phyloP scores from a whole-genome alignment of 2,888 invertebrate genomes.

The Axea sp. region DNA sequence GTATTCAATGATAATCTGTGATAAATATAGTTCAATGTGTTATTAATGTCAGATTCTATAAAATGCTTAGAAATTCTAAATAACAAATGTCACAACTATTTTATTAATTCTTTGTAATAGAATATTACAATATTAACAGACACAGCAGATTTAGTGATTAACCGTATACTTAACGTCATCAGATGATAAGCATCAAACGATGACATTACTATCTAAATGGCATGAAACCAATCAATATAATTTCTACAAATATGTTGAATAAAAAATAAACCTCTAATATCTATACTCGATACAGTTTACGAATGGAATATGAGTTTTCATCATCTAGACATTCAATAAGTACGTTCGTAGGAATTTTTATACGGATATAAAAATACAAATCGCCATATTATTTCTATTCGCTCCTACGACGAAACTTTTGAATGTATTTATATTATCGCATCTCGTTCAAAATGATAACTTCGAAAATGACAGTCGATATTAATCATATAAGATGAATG shows the following conservation, averaged over 20 bases:
- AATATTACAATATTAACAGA: slow-evolving; percentile 14
- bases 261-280: slow-evolving; percentile 33
- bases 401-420: slow-evolving; percentile 37
- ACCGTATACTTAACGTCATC: slow-evolving; percentile 6
- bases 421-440: slow-evolving; percentile 20
- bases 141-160: slow-evolving; percentile 14
- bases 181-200: neutral
- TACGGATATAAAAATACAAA: slow-evolving; percentile 76
- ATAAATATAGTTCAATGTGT: no score
- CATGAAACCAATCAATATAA: slow-evolving; percentile 22
- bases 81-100: no score
- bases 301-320: slow-evolving; percentile 15
- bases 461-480: slow-evolving; percentile 1
- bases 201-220: no score
- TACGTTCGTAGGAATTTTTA: slow-evolving; percentile 28
- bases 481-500: no score
- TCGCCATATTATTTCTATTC: slow-evolving; percentile 58
- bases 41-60: no score
- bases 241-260: slow-evolving; percentile 32
- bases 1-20: no score
- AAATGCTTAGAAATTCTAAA: no score
- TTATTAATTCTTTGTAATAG: no score
- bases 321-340: slow-evolving; percentile 24
- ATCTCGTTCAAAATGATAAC: slow-evolving; percentile 8
- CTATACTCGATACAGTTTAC: slow-evolving; percentile 16